Conservation (phyloP, 2,113 vertebrate genomes). For the Nyctereutes procyonoides region DNA sequence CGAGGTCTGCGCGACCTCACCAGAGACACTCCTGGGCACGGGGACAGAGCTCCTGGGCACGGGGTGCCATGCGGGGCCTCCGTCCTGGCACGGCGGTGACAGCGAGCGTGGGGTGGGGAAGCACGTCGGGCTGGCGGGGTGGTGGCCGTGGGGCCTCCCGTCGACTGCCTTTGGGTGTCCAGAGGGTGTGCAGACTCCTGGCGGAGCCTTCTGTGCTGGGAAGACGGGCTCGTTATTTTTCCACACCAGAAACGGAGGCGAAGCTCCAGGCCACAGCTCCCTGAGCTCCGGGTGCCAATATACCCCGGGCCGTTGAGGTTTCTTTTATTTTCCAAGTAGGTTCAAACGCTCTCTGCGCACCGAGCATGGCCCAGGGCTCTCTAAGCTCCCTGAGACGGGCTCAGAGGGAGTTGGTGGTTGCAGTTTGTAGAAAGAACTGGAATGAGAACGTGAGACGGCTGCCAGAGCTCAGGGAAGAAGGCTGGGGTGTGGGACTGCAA, state of each 20-base stretch:
- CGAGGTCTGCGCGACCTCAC: not conserved
- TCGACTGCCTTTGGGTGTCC: not conserved
- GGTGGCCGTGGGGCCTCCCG: too few species aligned
- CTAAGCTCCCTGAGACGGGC: not conserved
- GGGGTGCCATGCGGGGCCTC: not conserved
- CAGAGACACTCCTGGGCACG: not conserved
- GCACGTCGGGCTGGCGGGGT: too few species aligned
- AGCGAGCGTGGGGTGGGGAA: not conserved
- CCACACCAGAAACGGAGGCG: not conserved
- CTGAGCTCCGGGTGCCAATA: not conserved
- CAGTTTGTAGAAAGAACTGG: not conserved
- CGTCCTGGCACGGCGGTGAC: not conserved
- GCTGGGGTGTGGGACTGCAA: not conserved
- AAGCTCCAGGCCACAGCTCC: not conserved
- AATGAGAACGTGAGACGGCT: not conserved
- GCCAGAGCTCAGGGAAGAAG: not conserved
- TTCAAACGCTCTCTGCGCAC: not conserved
- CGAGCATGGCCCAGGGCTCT: not conserved
- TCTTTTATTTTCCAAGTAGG: not conserved
- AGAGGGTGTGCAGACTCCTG: not conserved
- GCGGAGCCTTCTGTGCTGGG: not conserved
- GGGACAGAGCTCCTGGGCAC: not conserved
- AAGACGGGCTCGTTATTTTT: not conserved
- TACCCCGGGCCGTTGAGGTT: not conserved
- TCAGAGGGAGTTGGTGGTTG: not conserved